These are phyloP conservation scores for Ciona savignyi DNA, from an alignment of 23 tunicate species.

Conservation along the genomic window DNA sequence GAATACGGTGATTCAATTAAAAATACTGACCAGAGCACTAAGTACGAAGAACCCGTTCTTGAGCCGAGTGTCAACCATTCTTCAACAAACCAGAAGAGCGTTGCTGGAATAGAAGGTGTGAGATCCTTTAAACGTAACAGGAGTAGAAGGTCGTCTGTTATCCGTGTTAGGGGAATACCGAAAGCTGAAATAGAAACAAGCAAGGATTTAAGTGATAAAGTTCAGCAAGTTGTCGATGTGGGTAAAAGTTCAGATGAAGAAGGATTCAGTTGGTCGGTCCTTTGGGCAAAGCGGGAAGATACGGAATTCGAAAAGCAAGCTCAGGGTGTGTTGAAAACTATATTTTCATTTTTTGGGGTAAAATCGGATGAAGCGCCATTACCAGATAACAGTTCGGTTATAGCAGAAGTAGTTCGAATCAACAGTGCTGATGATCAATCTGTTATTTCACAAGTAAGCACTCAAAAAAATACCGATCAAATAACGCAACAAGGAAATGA, in stretches of 20 bases:
- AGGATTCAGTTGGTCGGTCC: slow-evolving; percentile 6
- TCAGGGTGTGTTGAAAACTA: neutral
- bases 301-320: neutral
- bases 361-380: neutral
- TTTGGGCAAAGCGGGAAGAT: slow-evolving; percentile 8
- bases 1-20: too few species aligned
- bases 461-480: too few species aligned
- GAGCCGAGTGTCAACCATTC: too few species aligned
- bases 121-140: neutral
- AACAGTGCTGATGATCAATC: neutral
- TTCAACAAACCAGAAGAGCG: too few species aligned
- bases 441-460: too few species aligned
- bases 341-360: slow-evolving; percentile 5
- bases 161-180: slow-evolving; percentile 9
- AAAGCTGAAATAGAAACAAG: neutral
- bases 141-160: slow-evolving; percentile 2
- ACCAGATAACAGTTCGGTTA: neutral
- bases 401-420: neutral
- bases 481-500: too few species aligned
- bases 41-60: too few species aligned
- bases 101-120: too few species aligned
- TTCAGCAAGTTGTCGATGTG: slow-evolving; percentile 7
- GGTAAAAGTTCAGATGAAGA: neutral
- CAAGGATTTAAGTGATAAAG: slow-evolving; percentile 3
- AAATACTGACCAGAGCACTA: too few species aligned